These are phyloP conservation scores for Periphyllus acericola DNA, from an alignment of 2,888 invertebrate species.

Conservation along the genomic window DNA sequence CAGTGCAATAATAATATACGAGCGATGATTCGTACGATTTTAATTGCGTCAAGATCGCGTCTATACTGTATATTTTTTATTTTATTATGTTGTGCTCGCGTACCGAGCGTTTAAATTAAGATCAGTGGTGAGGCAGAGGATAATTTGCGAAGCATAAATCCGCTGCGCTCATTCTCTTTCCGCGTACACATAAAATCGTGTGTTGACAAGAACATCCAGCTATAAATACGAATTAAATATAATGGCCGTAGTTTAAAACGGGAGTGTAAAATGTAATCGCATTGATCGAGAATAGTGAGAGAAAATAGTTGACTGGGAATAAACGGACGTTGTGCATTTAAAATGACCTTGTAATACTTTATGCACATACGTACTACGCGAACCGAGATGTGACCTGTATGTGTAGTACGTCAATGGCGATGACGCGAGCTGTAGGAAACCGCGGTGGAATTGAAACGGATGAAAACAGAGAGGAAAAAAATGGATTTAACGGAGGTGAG, in stretches of 20 bases:
- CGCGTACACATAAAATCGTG: not conserved
- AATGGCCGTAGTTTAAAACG: not conserved
- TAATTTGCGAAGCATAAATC: not conserved
- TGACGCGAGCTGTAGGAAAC: not conserved
- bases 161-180: not conserved
- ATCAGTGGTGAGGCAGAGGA: not conserved
- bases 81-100: no score
- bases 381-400: no score
- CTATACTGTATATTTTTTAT: no score
- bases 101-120: not conserved
- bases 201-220: not conserved
- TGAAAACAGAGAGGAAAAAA: not conserved
- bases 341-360: not conserved
- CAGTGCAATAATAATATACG: no score
- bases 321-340: not conserved
- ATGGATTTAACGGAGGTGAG: constrained; percentile 3
- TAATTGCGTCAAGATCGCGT: not conserved
- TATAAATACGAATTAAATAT: not conserved
- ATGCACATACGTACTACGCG: no score
- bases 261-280: not conserved
- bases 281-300: no score
- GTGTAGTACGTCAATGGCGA: not conserved
- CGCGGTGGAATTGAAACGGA: not conserved
- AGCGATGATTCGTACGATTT: not conserved
- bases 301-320: no score